Percentiles rank a stretch among this genome's conserved stretches.
Evolutionary conservation across 2,888 invertebrate genomes (phyloP).

Genomic region (Dicyrtomina minuta): DNA sequence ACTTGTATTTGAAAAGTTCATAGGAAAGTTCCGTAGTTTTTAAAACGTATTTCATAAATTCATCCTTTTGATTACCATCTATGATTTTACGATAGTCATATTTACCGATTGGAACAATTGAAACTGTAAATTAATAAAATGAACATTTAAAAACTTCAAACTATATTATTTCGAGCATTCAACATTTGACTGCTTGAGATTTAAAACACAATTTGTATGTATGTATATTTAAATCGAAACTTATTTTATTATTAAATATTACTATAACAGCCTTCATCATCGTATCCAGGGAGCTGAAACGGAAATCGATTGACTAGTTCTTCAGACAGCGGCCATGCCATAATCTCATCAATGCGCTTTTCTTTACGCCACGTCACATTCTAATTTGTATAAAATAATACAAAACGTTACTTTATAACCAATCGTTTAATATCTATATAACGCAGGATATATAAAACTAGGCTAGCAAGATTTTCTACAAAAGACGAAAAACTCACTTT

Average conservation of each 20-base stretch:
- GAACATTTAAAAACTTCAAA: not conserved
- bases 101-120: constrained; percentile 7
- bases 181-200: no score
- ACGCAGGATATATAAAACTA: no score
- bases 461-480: no score
- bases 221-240: no score
- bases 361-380: constrained; percentile 13
- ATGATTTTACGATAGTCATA: constrained; percentile 18
- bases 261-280: constrained; percentile 11
- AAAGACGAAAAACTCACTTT: constrained; percentile 14
- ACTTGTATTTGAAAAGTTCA: constrained; percentile 22
- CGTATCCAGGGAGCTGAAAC: constrained; percentile 19
- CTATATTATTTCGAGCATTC: not conserved
- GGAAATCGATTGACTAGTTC: constrained; percentile 16
- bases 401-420: no score
- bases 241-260: no score
- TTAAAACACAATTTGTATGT: no score
- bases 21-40: constrained; percentile 7
- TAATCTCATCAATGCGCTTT: constrained; percentile 6
- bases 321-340: not conserved
- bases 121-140: not conserved
- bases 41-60: not conserved
- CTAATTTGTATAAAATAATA: not conserved
- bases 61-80: constrained; percentile 8
- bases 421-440: no score